Base-by-base conservation (phyloP, 2,888 invertebrate species). In the Coecobrya sp. region DNA sequence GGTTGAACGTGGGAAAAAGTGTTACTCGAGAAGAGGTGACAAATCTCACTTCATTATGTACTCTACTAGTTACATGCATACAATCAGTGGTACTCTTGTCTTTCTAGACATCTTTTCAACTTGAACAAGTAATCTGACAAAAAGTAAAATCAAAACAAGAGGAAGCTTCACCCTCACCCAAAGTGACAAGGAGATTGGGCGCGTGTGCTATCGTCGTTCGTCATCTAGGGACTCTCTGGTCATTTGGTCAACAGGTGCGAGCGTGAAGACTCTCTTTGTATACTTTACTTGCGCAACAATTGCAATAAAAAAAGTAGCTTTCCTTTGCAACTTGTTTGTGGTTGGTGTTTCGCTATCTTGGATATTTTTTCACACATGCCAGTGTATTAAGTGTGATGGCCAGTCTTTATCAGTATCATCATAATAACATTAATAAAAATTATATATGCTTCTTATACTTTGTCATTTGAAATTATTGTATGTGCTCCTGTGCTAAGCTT, bases 1-100 rank as follows among this genome's bases (percentile, higher is more conserved):
- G 81, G 81, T 81, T 81, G 81, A 81, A 59, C 81, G 81, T 81
- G 81, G 81, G 81, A 81, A 81, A 81, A 81, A 30, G 52, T 81
- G 81, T 81, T 81, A 81, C 55, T 59, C 30, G 81, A 81, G 81
- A 55, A 81, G 36, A 30, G 30, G 59, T 81, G 81, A 81, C 81
- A 81, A 76, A 76, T 76, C 42, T 76, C 42, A 45, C 22, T 42
- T 81, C 19, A 19, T 79, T 55, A 52, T 59, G 59, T 49, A 49
- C 49, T 13, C 62, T 62, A 62, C 19, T 62, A 1, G 62, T 10
- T 62, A 19, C 8, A 16, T 19, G 25, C 25, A 25, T 65, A 65
- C 62, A 59, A n/a, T 59, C n/a, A 30, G 36, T 68, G 16, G 68
- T 30, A 68, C 30, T n/a, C n/a, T 65, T 65, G 62, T 65, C 19